These are phyloP conservation scores for Limonius californicus DNA, from an alignment of 1,140 invertebrate genomes.

Conservation along the genomic window DNA sequence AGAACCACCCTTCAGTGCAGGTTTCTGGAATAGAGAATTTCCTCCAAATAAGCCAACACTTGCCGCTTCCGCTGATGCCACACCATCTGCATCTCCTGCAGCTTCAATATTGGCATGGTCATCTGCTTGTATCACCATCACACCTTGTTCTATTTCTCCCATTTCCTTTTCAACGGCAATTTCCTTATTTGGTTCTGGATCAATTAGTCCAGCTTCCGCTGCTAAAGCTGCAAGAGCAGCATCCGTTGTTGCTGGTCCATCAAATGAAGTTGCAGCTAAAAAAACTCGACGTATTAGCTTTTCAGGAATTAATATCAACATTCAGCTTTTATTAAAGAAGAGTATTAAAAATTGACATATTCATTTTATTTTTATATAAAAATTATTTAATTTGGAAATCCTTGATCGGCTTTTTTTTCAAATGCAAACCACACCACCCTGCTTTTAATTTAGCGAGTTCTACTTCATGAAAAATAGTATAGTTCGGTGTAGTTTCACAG, in stretches of 20 bases:
- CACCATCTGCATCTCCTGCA: conserved; percentile 21
- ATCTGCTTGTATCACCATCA: background rate
- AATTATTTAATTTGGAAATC: too few species aligned
- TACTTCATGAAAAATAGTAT: too few species aligned
- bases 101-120: conserved; percentile 4
- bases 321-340: too few species aligned
- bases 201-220: conserved; percentile 62
- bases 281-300: too few species aligned
- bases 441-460: too few species aligned
- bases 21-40: conserved; percentile 23
- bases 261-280: conserved; percentile 51
- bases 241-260: conserved; percentile 61
- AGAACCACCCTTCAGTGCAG: conserved; percentile 43
- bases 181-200: conserved; percentile 51
- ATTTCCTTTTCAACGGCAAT: conserved; percentile 18
- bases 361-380: too few species aligned
- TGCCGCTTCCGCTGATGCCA: conserved; percentile 18
- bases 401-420: too few species aligned
- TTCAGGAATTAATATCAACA: too few species aligned
- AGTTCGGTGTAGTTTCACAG: too few species aligned
- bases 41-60: conserved; percentile 34
- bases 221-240: conserved; percentile 62
- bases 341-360: too few species aligned
- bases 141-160: background rate
- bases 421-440: too few species aligned